Base-by-base conservation (phyloP, 2,888 invertebrate genomes). In the Ptycholaimellus sp. region DNA sequence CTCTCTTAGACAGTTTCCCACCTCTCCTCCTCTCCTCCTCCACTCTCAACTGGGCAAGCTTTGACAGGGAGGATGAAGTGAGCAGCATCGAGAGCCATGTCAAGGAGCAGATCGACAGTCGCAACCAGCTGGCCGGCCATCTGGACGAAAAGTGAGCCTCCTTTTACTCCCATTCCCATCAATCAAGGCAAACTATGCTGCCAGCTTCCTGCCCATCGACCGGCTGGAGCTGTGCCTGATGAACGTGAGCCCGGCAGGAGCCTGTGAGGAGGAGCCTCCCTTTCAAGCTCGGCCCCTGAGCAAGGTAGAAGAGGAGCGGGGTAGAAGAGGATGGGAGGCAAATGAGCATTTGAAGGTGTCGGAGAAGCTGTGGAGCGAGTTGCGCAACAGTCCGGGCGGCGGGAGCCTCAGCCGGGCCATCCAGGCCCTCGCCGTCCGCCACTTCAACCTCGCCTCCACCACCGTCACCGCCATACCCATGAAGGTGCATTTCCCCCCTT, bases 401-500 rank as follows among this genome's bases (percentile, higher is more conserved):
- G 35, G 21, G 1, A 30, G 22, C 17, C 30, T 42, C 4, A 22
- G 19, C 18, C 19, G 31, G 6, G 37, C 36, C 27, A 37, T 46
- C 2, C 51, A 49, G 34, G 34, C 40, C 29, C 46, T 62, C 17
- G 58, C 57, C 3, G 57, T 63, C 42, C 49, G 73, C 3, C 87
- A 93, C 58, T 90, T 82, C 51, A 73, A 78, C 56, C 66, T 96
- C 32, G 78, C 83, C 0, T 82, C 80, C 40, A 96, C 93, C 1
- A 90, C 90, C 0, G 90, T 96, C 1, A 87, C 87, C 5, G 83
- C 90, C 51, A 93, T 93, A 51, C 96, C 96, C 2, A 96, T 96
- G 96, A 96, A 96, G 57, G 65, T 62, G 23, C 14, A 14, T 9
- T 36, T 38, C 27, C 21, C 27, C 36, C 23, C 3, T 28, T 38